Evolutionary conservation across 2,113 vertebrate species (phyloP).

Genomic region (Cheirogaleus medius): DNA sequence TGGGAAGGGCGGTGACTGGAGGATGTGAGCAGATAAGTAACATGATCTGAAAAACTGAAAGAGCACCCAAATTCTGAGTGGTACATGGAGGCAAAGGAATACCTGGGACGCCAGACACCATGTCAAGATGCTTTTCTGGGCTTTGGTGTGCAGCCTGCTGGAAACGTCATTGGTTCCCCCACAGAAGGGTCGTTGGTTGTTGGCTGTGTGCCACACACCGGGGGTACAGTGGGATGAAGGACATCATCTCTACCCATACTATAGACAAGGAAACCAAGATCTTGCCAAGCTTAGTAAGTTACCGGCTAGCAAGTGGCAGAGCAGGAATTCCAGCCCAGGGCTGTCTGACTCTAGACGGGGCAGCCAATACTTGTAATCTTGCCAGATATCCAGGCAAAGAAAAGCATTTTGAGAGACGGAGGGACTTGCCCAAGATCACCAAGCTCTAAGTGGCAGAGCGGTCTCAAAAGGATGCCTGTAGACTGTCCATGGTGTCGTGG

Average conservation of each 20-base stretch:
- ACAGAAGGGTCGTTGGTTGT: background rate
- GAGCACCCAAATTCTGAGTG: background rate
- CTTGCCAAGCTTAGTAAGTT: background rate
- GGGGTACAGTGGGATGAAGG: background rate
- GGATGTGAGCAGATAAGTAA: background rate
- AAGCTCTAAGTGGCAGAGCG: background rate
- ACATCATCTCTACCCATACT: background rate
- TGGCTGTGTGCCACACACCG: background rate
- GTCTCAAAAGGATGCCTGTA: background rate
- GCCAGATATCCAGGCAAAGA: background rate
- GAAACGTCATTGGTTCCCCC: background rate
- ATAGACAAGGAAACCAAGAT: background rate
- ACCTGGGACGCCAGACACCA: background rate
- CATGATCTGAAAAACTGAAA: background rate
- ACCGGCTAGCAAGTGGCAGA: background rate
- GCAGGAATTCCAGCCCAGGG: background rate
- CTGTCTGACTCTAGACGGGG: background rate
- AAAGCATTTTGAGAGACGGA: background rate
- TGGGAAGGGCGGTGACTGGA: background rate
- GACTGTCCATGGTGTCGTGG: background rate
- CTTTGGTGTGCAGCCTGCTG: background rate
- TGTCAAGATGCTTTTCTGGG: background rate
- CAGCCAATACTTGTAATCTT: background rate
- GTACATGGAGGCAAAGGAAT: background rate
- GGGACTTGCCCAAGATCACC: background rate